Percentiles rank a stretch among this genome's conserved stretches.
phyloP scores from a whole-genome alignment of 2,888 invertebrate genomes.

The Microplitis manilae region DNA sequence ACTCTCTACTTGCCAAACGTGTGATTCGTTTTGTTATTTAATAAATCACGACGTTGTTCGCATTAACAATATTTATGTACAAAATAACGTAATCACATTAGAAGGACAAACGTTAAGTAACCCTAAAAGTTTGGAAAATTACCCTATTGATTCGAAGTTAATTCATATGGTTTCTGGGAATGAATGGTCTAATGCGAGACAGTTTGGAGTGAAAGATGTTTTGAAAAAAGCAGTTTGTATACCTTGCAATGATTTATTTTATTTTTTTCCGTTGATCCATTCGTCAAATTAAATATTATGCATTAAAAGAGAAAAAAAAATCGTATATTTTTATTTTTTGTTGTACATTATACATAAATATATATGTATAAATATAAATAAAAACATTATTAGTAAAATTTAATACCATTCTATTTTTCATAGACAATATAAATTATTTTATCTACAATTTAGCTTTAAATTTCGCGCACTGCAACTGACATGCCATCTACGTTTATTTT shows the following conservation, averaged over 20 bases:
- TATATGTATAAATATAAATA: too few relatives aligned
- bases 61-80: neutral
- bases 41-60: conserved; percentile 2
- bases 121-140: neutral
- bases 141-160: neutral
- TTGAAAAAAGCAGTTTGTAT: conserved; percentile 11
- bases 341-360: too few relatives aligned
- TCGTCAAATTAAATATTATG: neutral
- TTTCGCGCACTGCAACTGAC: neutral
- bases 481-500: neutral
- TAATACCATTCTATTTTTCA: too few relatives aligned
- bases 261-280: conserved; percentile 16
- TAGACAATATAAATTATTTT: neutral
- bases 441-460: neutral
- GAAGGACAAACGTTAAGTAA: neutral
- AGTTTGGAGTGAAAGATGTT: neutral
- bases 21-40: conserved; percentile 13
- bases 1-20: neutral
- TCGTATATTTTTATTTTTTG: too few relatives aligned
- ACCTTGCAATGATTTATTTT: neutral
- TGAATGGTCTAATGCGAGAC: neutral
- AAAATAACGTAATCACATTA: neutral
- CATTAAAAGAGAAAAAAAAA: neutral
- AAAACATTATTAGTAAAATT: too few relatives aligned
- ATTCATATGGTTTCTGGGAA: neutral